Evolutionary conservation across 2,113 vertebrate species (phyloP), one percentile per base, ranked within the genome.

Genomic region (Felis chaus): DNA sequence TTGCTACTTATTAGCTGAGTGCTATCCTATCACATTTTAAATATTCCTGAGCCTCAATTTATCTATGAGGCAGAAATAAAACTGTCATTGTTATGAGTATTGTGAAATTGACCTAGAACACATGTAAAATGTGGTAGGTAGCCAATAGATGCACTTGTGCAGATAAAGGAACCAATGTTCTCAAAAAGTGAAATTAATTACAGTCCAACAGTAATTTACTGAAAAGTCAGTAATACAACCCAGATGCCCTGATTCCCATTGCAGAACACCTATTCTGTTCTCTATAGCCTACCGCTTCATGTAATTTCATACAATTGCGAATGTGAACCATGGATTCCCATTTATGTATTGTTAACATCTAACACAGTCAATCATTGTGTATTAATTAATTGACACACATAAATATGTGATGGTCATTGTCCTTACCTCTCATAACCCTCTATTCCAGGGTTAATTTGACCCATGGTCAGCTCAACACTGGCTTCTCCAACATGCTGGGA

Each of bases 141-240:
- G 16, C 73, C 48, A 80, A 19, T 79, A 85, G 89, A 45, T 85
- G 4, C 12, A 41, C 27, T 83, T 74, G 91, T 76, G 10, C 31
- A 79, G 9, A 12, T 89, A 36, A 89, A 92, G 53, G 92, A 96
- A 25, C 10, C 83, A 71, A 36, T 33, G 15, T 82, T 74, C 29
- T 94, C 50, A 88, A 78, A 81, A 36, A 63, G 1, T 71, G 41
- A 95, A 84, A 39, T 89, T 41, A 84, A 73, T 93, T 96, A 76
- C 89, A 76, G 29, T 33, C 76, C 57, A 27, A 14, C 9, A 86
- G 11, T 9, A 21, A 89, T 19, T 96, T 78, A 68, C 18, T 78
- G 16, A 82, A 27, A 73, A 92, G 41, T 12, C 13, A 0, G 45
- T 21, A 63, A 74, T 0, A n/a, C 55, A 95, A 79, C 55, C n/a